Evolutionary conservation across 2,797 vertebrate genomes (phyloP), one percentile per base, ranked within the genome.

Genomic region (Caiman crocodilus): DNA sequence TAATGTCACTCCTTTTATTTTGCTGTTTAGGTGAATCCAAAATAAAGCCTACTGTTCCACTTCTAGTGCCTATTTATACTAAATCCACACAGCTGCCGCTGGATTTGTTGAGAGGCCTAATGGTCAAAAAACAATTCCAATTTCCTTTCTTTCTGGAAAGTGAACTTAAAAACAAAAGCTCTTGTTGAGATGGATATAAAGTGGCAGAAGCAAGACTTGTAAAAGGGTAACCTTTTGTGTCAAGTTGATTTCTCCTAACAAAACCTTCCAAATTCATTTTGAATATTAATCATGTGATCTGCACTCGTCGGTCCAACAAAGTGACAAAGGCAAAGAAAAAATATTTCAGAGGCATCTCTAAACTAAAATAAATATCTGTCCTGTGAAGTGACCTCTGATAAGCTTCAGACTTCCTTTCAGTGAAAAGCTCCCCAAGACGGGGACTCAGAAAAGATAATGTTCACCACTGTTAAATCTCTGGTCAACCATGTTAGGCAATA

Each of bases 291-390:
- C 69, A 81, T 28, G 63, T 87, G 89, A 92, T 91, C 88, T 83
- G 88, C 76, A 82, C 73, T 87, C 57, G 71, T 91, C 0, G 1
- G 78, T 89, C 92, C 74, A 89, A 69, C 21, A 90, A 89, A 82
- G 60, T 76, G 84, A 20, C 32, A 96, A 94, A 96, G 78, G 76
- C 93, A 88, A 96, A 91, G 25, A 79, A 32, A 93, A 89, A 87
- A 91, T 94, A 91, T 95, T 95, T 93, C 77, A 90, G 90, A 90
- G 82, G 17, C 64, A 92, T 96, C 82, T 95, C 55, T 76, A 90
- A 98, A 89, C 78, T 71, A 63, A 89, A 95, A 96, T 92, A 84
- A 96, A 95, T 97, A 93, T 59, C 83, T 91, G 55, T 92, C 88
- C 76, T 92, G 57, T 81, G 85, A 80, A 73, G 79, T 96, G 94